A percentile compares a stretch with the other conserved stretches of the same genome.
These are phyloP conservation scores for Trachurus trachurus DNA, from an alignment of 2,797 vertebrate genomes.

Conservation along the genomic window DNA sequence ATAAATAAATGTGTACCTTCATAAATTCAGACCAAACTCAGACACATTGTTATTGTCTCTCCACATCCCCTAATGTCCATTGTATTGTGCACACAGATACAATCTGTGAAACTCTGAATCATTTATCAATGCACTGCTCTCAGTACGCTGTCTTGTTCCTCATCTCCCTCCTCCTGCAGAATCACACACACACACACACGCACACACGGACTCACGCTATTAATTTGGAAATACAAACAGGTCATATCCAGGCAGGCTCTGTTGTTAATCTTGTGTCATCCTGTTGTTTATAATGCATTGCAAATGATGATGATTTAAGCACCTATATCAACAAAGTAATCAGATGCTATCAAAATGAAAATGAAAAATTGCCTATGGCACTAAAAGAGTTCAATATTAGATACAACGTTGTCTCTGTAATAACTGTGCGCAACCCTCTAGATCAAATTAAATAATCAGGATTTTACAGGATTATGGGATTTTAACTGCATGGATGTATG, in stretches of 20 bases:
- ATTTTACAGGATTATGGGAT: not conserved
- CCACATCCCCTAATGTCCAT: slow-evolving; percentile 2
- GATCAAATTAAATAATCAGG: slow-evolving; percentile 3
- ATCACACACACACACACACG: not conserved
- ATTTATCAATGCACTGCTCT: slow-evolving; percentile 39
- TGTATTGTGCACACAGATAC: slow-evolving; percentile 24
- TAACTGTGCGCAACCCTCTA: not conserved
- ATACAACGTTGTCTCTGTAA: slow-evolving; percentile 6
- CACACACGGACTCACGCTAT: slow-evolving; percentile 2
- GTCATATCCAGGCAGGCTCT: slow-evolving; percentile 38
- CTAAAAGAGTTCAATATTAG: slow-evolving; percentile 23
- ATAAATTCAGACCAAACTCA: slow-evolving; percentile 8
- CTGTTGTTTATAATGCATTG: slow-evolving; percentile 48
- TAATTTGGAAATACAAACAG: slow-evolving; percentile 45
- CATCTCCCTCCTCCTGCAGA: not conserved
- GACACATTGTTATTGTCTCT: slow-evolving; percentile 2
- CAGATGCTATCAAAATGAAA: slow-evolving; percentile 45
- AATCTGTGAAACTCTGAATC: slow-evolving; percentile 46
- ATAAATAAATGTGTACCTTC: not conserved
- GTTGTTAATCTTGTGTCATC: slow-evolving; percentile 53
- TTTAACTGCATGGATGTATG: not conserved
- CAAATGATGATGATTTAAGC: slow-evolving; percentile 52
- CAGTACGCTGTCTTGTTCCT: slow-evolving; percentile 17
- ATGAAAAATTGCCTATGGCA: slow-evolving; percentile 29
- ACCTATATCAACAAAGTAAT: slow-evolving; percentile 50